phyloP scores from a whole-genome alignment of 2,888 invertebrate genomes.

The Panzeria rudis region DNA sequence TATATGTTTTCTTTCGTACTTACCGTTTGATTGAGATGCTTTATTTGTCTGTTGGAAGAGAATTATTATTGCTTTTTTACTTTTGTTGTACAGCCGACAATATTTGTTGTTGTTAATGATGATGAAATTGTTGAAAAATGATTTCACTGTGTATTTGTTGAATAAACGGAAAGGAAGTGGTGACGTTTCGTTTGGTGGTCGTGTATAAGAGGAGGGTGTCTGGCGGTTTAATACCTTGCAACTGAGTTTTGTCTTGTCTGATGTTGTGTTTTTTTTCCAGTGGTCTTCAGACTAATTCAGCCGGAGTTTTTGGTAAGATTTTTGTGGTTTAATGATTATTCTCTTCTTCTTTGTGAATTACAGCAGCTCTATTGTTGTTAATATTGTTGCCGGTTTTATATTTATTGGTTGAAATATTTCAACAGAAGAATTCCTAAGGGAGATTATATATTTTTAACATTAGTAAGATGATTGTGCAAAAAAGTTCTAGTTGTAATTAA shows the following conservation, averaged over 20 bases:
- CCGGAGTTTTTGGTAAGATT: conserved; percentile 51
- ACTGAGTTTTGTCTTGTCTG: conserved; percentile 29
- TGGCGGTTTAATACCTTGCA: conserved; percentile 30
- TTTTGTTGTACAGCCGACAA: conserved; percentile 36
- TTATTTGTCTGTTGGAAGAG: conserved; percentile 38
- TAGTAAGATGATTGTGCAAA: conserved; percentile 44
- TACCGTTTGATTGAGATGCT: conserved; percentile 64
- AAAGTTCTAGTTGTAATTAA: conserved; percentile 36
- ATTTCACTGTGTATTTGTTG: neutral
- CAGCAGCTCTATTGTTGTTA: conserved; percentile 72
- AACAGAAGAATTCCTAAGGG: conserved; percentile 78
- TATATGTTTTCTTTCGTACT: conserved; percentile 63
- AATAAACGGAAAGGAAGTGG: conserved; percentile 46
- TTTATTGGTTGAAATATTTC: conserved; percentile 76
- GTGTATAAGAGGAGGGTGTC: neutral
- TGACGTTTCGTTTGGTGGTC: conserved; percentile 40
- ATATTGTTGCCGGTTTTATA: conserved; percentile 38
- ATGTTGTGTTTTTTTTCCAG: conserved; percentile 13
- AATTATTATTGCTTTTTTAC: conserved; percentile 27
- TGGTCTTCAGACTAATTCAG: conserved; percentile 17
- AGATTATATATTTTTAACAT: conserved; percentile 57
- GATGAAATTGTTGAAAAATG: conserved; percentile 59
- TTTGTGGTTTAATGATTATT: conserved; percentile 46
- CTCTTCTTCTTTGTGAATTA: conserved; percentile 41
- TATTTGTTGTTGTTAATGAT: conserved; percentile 59